These are phyloP conservation scores for Phoebastria nigripes DNA, from an alignment of 2,797 vertebrate genomes.

Conservation along the genomic window DNA sequence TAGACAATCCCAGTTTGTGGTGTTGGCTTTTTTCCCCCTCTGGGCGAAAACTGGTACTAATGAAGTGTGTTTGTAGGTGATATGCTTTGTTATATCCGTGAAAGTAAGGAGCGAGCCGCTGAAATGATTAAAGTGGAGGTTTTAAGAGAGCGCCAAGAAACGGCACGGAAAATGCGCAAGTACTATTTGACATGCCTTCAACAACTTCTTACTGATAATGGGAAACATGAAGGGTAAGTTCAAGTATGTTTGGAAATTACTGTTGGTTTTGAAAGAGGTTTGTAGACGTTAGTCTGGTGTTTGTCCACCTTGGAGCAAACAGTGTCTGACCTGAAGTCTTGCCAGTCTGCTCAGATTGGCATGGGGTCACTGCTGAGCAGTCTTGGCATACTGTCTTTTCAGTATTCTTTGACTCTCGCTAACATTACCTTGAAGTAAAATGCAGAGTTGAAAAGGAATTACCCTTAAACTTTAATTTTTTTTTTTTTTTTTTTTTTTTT, in stretches of 20 bases:
- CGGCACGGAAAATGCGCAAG: slow-evolving; percentile 87
- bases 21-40: not conserved
- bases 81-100: slow-evolving; percentile 90
- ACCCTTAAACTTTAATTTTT: not conserved
- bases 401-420: not conserved
- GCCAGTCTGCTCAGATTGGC: not conserved
- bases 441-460: not conserved
- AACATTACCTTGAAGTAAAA: not conserved
- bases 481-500: no score
- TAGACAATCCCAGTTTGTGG: not conserved
- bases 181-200: slow-evolving; percentile 94
- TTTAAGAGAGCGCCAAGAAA: slow-evolving; percentile 87
- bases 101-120: slow-evolving; percentile 88
- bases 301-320: not conserved
- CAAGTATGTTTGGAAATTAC: not conserved
- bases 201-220: slow-evolving; percentile 88
- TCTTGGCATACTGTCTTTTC: not conserved
- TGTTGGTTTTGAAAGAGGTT: not conserved
- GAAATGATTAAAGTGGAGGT: slow-evolving; percentile 88
- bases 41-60: not conserved
- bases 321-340: not conserved
- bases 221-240: slow-evolving; percentile 80
- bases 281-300: not conserved
- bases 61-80: slow-evolving; percentile 79
- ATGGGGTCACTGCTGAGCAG: not conserved